Evolutionary conservation across 2,888 invertebrate genomes (phyloP), one percentile per base, ranked within the genome.

Genomic region (Acleris cristana): DNA sequence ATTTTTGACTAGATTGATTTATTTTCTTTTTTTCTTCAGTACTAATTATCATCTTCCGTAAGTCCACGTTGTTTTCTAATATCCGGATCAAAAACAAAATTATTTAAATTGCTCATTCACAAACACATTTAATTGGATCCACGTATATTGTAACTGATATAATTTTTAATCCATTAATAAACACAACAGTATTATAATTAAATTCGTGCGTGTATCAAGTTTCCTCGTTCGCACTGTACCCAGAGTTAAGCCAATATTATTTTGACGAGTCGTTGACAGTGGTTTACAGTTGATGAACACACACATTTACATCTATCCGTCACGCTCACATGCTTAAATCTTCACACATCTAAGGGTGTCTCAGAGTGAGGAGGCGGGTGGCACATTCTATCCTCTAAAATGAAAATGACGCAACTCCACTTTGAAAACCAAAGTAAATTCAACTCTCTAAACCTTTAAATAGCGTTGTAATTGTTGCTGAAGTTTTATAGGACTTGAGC

Each of bases 241-340:
- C 83, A 74, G 82, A 82, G 85, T 82, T 89, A 89, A 90, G 88
- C 90, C 87, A 90, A 90, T 90, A 88, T 89, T 90, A 90, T 90
- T 92, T 91, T 90, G 90, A 92, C 88, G 90, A 90, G 90, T 89
- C 89, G 90, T 88, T 90, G 91, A 91, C 91, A 92, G 90, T 90
- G 90, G 90, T 89, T 91, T 86, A 88, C 87, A 87, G 86, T 88
- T 88, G 88, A 89, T 87, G 91, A 87, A 88, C 88, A 87, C 85
- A 85, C 85, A 83, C 68, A 64, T 60, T 76, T 54, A 74, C 63
- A 60, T 70, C 76, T 75, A 73, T 76, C 60, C 67, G 55, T 69
- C 73, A 79, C 83, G 65, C 83, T 85, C 83, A 85, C 82, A 78
- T 71, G 69, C 74, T 72, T 59, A 73, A 70, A 67, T 72, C 72